Evolutionary conservation across 1,140 invertebrate species (phyloP), one percentile per base, ranked within the genome.

Genomic region (Drosophila guanche): DNA sequence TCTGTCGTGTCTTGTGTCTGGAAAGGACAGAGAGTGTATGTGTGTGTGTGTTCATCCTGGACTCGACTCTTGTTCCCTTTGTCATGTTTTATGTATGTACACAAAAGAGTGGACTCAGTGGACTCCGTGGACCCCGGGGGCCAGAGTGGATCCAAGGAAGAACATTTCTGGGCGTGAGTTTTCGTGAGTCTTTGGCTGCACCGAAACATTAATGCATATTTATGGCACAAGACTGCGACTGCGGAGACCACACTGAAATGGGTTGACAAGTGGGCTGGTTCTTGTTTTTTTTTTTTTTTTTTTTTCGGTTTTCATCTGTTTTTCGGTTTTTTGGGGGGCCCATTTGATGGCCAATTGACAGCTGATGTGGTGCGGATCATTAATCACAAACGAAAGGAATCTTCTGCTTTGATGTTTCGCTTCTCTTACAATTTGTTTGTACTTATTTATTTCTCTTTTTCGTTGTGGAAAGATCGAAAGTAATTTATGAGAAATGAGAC

Each of bases 131-230:
- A 8, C 10, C 10, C 33, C 10, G 33, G 33, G 5, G 33, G 33
- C 33, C 33, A 37, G 33, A 4, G 33, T 37, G 10, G 33, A 37
- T 37, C 33, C 33, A 37, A 37, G 12, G 33, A 12, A 37, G 33
- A 37, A 37, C 33, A 37, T 37, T 37, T 37, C 10, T 37, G 33
- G 33, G 33, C 33, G 33, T 37, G 10, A 37, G 41, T 40, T 53
- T 51, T 51, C 10, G n/a, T 10, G 7, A 27, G 7, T 42, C 4
- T 22, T 29, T 27, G 14, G 71, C 60, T 22, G 22, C 10, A 22
- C 4, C 45, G 25, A 62, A 41, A 70, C 46, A 60, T 59, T 45
- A 60, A 72, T 76, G 73, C 73, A 76, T 76, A 76, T 76, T 72
- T 72, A 76, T 76, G 61, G 57, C 47, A 51, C 16, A 41, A 29